These are phyloP conservation scores for Drosophila cracens DNA, from an alignment of 2,888 invertebrate genomes.

Conservation along the genomic window DNA sequence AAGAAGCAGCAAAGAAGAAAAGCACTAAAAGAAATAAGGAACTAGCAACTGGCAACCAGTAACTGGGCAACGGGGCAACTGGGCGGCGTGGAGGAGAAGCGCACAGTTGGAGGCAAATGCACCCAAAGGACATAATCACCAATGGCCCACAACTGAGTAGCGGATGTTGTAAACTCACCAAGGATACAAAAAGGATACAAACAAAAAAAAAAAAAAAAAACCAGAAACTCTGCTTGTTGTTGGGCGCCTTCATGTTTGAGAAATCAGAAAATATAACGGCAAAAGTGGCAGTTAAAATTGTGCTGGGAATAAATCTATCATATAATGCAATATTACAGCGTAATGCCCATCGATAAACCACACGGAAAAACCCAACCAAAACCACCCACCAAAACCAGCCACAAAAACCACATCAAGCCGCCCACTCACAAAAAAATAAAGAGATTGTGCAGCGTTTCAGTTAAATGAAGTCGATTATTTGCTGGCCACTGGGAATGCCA, in stretches of 20 bases:
- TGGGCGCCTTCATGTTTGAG: slow-evolving; percentile 15
- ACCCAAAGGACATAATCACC: slow-evolving; percentile 80
- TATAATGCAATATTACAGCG: slow-evolving; percentile 77
- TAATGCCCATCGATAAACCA: slow-evolving; percentile 67
- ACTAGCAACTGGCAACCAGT: slow-evolving; percentile 1
- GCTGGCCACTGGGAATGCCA: slow-evolving; percentile 61
- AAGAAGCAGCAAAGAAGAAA: slow-evolving; percentile 16
- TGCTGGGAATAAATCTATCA: slow-evolving; percentile 81
- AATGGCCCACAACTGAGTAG: slow-evolving; percentile 69
- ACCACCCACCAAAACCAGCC: slow-evolving; percentile 2
- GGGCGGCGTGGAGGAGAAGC: slow-evolving; percentile 5
- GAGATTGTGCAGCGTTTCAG: slow-evolving; percentile 61
- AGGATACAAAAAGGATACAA: slow-evolving; percentile 30
- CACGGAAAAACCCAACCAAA: slow-evolving; percentile 8
- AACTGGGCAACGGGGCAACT: neutral
- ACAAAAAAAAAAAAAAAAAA: slow-evolving; percentile 3
- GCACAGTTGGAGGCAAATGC: slow-evolving; percentile 58
- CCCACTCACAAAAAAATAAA: slow-evolving; percentile 5
- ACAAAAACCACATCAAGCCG: slow-evolving; percentile 8
- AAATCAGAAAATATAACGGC: slow-evolving; percentile 45
- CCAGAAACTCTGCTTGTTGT: slow-evolving; percentile 8
- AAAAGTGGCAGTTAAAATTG: slow-evolving; percentile 79
- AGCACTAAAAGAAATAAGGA: slow-evolving; percentile 45
- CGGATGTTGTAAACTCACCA: slow-evolving; percentile 68
- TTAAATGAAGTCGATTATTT: slow-evolving; percentile 79